A percentile compares a stretch with the other conserved stretches of the same genome.
These are phyloP conservation scores for Prionailurus viverrinus DNA, from an alignment of 2,113 vertebrate genomes.

Conservation along the genomic window DNA sequence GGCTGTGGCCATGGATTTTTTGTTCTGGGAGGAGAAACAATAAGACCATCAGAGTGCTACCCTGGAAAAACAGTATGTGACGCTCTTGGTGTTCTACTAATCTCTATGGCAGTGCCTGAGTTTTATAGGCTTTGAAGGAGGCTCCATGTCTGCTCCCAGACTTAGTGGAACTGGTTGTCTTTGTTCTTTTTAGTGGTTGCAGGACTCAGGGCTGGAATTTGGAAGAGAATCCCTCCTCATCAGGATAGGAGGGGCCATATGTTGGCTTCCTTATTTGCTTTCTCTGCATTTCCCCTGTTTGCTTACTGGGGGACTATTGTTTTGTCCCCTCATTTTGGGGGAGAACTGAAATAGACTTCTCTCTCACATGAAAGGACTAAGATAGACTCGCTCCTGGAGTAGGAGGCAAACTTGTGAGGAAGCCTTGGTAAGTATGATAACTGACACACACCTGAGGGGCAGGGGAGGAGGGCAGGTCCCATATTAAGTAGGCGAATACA, in stretches of 20 bases:
- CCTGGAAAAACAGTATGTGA: neutral
- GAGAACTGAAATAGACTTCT: neutral
- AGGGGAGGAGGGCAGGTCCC: neutral
- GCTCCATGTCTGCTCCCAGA: neutral
- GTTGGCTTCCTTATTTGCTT: neutral
- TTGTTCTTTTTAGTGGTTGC: neutral
- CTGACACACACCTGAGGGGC: accelerated
- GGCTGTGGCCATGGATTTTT: neutral
- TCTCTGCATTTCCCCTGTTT: neutral
- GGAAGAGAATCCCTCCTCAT: neutral
- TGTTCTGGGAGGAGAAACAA: neutral
- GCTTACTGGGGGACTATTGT: neutral
- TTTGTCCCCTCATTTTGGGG: neutral
- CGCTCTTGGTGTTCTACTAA: neutral
- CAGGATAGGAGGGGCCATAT: neutral
- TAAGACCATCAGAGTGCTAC: neutral
- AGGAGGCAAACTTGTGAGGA: neutral
- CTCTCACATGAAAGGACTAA: neutral
- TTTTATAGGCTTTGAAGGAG: neutral
- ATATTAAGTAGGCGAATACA: neutral
- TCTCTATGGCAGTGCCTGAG: neutral
- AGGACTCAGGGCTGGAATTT: neutral
- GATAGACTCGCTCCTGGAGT: neutral
- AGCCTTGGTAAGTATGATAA: neutral
- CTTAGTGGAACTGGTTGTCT: neutral